phyloP scores from a whole-genome alignment of 2,113 vertebrate species.

The human region DNA sequence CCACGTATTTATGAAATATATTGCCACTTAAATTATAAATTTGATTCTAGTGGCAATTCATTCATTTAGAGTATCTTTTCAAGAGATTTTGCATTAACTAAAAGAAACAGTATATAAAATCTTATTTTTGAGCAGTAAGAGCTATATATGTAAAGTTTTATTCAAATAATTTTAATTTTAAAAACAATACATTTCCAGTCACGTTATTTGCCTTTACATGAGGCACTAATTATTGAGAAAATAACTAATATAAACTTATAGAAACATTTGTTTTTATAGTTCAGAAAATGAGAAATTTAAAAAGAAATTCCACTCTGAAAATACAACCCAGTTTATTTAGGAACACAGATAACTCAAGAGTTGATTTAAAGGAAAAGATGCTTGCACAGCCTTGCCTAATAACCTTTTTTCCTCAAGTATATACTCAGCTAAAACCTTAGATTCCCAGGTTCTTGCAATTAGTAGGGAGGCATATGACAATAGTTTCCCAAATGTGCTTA shows the following conservation, averaged over 20 bases:
- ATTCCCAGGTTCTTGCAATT: background rate
- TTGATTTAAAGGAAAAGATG: background rate
- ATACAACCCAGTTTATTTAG: background rate
- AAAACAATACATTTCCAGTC: background rate
- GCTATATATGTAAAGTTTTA: background rate
- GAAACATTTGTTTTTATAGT: background rate
- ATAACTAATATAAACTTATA: background rate
- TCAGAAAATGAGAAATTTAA: background rate
- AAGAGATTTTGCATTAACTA: background rate
- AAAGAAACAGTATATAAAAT: background rate
- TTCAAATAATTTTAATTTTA: slow-evolving; percentile 2
- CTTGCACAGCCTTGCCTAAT: background rate
- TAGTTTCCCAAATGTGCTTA: background rate
- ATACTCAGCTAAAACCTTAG: background rate
- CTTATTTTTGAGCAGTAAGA: background rate
- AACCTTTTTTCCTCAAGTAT: background rate
- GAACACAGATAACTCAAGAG: background rate
- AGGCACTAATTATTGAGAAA: background rate
- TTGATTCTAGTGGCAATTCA: background rate
- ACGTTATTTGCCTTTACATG: background rate
- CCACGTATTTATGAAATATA: background rate
- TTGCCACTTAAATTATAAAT: background rate
- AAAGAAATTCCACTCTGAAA: background rate
- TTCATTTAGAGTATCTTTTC: background rate
- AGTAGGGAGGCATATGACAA: background rate